These are phyloP conservation scores for Phyllostomus hastatus DNA, from an alignment of 2,113 vertebrate species.

Conservation along the genomic window DNA sequence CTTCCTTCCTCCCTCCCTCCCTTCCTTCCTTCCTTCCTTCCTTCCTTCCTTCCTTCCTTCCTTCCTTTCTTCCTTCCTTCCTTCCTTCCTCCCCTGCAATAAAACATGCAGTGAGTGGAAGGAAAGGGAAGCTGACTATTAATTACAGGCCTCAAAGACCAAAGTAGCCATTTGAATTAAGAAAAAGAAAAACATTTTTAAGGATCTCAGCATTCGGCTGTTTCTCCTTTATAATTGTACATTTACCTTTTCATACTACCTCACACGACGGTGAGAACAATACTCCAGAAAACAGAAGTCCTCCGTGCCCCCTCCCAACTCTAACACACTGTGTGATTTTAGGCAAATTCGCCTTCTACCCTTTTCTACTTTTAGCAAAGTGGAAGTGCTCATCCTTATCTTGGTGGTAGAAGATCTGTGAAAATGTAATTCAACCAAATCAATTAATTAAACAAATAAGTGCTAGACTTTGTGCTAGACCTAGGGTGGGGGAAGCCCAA, in stretches of 20 bases:
- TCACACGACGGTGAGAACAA: not conserved
- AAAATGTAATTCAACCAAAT: slow-evolving; percentile 29
- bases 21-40: too few species aligned
- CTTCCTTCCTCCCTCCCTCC: rapidly evolving
- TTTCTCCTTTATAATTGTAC: not conserved
- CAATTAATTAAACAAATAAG: slow-evolving; percentile 21
- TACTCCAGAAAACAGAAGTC: slow-evolving; percentile 63
- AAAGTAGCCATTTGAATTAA: not conserved
- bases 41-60: not conserved
- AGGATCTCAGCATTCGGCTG: not conserved
- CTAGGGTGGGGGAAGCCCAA: not conserved
- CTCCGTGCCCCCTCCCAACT: not conserved
- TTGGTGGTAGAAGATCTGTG: slow-evolving; percentile 20
- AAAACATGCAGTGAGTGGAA: not conserved
- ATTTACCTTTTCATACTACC: not conserved
- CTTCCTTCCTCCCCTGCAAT: not conserved
- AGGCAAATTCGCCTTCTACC: slow-evolving; percentile 64
- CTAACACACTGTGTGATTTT: slow-evolving; percentile 64
- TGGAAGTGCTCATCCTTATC: slow-evolving; percentile 55
- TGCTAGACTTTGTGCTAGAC: slow-evolving; percentile 32
- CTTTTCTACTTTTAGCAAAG: slow-evolving; percentile 60
- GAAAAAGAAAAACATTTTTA: not conserved
- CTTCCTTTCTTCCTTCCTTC: not conserved
- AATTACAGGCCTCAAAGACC: not conserved
- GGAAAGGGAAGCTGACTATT: not conserved